phyloP scores from a whole-genome alignment of 2,888 invertebrate genomes.

The Bombylius major region DNA sequence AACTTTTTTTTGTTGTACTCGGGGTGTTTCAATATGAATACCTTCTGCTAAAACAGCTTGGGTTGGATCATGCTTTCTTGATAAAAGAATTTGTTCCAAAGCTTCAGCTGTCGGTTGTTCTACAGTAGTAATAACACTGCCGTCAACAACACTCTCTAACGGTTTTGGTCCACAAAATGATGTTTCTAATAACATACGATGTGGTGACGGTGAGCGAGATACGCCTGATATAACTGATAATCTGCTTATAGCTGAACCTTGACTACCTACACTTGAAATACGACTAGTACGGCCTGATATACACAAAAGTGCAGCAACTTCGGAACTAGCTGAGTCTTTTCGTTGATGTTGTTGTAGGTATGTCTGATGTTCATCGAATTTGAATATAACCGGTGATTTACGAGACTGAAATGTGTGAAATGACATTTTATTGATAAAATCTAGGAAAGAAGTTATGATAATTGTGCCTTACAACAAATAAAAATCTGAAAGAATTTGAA shows the following conservation, averaged over 20 bases:
- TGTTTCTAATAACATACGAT: slow-evolving; percentile 78
- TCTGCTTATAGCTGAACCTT: slow-evolving; percentile 52
- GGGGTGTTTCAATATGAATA: slow-evolving; percentile 39
- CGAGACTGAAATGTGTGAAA: slow-evolving; percentile 20
- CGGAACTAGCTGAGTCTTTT: slow-evolving; percentile 63
- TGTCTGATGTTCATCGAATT: slow-evolving; percentile 36
- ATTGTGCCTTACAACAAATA: too few species aligned
- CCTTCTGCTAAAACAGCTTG: slow-evolving; percentile 51
- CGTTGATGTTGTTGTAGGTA: slow-evolving; percentile 48
- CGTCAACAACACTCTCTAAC: slow-evolving; percentile 41
- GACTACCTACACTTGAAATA: slow-evolving; percentile 69
- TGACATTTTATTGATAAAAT: too few species aligned
- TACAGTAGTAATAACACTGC: slow-evolving; percentile 37
- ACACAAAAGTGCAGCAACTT: slow-evolving; percentile 58
- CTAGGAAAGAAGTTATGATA: neutral
- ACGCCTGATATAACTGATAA: slow-evolving; percentile 43
- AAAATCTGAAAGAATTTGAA: too few species aligned
- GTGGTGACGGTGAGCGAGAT: slow-evolving; percentile 75
- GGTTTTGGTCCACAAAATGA: slow-evolving; percentile 83
- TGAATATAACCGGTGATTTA: slow-evolving; percentile 37
- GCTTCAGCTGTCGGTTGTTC: slow-evolving; percentile 42
- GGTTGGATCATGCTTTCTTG: slow-evolving; percentile 51
- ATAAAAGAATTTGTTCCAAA: slow-evolving; percentile 43
- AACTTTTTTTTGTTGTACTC: slow-evolving; percentile 16
- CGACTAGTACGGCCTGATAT: slow-evolving; percentile 72